Percentiles rank a stretch among this genome's conserved stretches.
Evolutionary conservation across 2,888 invertebrate species (phyloP).

Genomic region (Trissonchulus latispiculum): DNA sequence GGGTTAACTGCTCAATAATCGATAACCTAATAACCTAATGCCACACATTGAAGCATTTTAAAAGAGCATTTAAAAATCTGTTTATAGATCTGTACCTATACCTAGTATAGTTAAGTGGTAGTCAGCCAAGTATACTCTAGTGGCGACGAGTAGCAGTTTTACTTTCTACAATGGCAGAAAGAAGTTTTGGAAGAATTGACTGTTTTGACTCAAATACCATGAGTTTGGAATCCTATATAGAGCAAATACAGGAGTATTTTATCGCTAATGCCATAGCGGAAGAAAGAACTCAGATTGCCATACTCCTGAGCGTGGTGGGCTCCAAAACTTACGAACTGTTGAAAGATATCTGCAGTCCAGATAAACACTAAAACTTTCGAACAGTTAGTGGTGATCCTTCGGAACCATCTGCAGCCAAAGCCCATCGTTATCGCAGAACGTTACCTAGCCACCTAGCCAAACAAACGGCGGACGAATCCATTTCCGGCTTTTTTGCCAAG

Average conservation of each 20-base stretch:
- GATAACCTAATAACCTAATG: too few species aligned
- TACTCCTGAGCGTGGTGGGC: neutral
- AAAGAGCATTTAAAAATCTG: too few species aligned
- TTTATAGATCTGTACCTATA: too few species aligned
- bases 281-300: neutral
- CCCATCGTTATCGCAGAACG: neutral
- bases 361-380: neutral
- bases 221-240: neutral
- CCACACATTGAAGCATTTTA: too few species aligned
- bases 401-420: neutral
- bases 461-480: neutral
- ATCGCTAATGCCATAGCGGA: neutral
- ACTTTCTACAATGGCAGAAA: neutral
- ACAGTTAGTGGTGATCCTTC: neutral
- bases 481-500: neutral
- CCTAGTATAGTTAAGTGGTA: too few species aligned
- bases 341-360: neutral
- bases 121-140: neutral
- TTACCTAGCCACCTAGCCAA: neutral
- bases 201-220: neutral
- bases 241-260: neutral
- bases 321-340: neutral
- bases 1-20: too few species aligned
- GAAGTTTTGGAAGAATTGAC: neutral
- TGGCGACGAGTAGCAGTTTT: neutral